Percentiles rank a stretch among this genome's conserved stretches.
Conservation (phyloP, 2,888 invertebrate species). For the Pachliopta kotzebuea region DNA sequence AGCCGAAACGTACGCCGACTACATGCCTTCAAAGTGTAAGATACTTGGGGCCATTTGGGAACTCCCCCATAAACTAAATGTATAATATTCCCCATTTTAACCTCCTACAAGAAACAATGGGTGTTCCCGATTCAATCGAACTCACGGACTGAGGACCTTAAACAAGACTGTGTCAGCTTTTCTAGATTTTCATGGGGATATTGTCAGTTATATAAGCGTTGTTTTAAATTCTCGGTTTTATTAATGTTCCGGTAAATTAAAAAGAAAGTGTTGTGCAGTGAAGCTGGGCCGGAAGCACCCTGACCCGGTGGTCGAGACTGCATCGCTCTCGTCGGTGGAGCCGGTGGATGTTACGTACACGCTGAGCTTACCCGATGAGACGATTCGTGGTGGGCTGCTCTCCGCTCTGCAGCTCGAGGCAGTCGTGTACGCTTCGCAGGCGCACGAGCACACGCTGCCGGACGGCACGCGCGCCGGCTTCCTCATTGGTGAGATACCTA, state of each 20-base stretch:
- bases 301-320: constrained; percentile 99
- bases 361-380: constrained; percentile 90
- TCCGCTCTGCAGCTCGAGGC: constrained; percentile 98
- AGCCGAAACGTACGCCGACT: constrained; percentile 98
- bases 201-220: no score
- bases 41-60: not conserved
- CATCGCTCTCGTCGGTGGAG: constrained; percentile 96
- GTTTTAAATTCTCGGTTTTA: no score
- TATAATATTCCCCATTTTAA: no score
- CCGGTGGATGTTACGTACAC: constrained; percentile 96
- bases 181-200: no score
- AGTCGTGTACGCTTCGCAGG: constrained; percentile 98
- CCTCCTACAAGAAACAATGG: no score
- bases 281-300: constrained; percentile 98
- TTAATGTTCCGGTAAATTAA: no score
- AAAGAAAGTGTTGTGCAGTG: constrained; percentile 74
- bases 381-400: constrained; percentile 90
- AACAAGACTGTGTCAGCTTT: no score
- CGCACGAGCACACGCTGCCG: constrained; percentile 94
- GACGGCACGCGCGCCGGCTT: constrained; percentile 96
- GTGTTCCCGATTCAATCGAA: no score
- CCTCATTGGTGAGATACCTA: constrained; percentile 83
- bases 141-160: no score
- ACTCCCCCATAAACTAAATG: no score
- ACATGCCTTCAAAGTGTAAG: constrained; percentile 97